Evolutionary conservation across 2,797 vertebrate species (phyloP).

Genomic region (Sebastes itinus): DNA sequence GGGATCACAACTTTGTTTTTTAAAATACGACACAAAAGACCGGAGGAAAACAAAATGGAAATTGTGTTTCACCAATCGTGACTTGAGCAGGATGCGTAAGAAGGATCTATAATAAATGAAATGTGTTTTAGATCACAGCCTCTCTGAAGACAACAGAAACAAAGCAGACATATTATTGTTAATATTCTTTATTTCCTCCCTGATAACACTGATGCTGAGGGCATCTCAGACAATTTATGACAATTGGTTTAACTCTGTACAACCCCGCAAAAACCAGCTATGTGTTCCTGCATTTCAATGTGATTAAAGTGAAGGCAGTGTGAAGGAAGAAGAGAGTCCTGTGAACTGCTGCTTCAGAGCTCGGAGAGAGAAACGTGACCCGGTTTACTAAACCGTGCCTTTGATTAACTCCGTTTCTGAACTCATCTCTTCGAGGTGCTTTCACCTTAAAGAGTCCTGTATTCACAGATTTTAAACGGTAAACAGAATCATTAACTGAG

Average conservation of each 20-base stretch:
- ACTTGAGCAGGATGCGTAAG: background rate
- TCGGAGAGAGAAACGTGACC: background rate
- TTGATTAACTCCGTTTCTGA: background rate
- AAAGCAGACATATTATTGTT: background rate
- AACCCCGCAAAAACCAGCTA: background rate
- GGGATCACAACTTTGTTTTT: background rate
- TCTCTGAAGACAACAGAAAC: background rate
- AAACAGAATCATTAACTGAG: background rate
- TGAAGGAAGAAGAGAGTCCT: background rate
- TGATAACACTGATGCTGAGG: slow-evolving; percentile 37
- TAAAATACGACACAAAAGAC: background rate
- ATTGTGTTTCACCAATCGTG: slow-evolving; percentile 42
- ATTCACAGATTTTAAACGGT: background rate
- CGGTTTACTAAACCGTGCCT: background rate
- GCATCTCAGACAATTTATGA: slow-evolving; percentile 10
- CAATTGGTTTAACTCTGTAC: slow-evolving; percentile 33
- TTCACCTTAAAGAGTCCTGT: background rate
- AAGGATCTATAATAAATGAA: slow-evolving; percentile 8
- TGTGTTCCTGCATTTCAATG: slow-evolving; percentile 2
- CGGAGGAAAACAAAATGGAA: slow-evolving; percentile 22
- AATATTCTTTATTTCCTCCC: slow-evolving; percentile 53
- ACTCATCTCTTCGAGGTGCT: background rate
- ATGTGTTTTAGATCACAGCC: slow-evolving; percentile 27
- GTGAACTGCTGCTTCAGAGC: background rate
- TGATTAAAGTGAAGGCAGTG: slow-evolving; percentile 52